Conservation (phyloP, 2,113 vertebrate genomes). For the Machaerirhynchus nigripectus region DNA sequence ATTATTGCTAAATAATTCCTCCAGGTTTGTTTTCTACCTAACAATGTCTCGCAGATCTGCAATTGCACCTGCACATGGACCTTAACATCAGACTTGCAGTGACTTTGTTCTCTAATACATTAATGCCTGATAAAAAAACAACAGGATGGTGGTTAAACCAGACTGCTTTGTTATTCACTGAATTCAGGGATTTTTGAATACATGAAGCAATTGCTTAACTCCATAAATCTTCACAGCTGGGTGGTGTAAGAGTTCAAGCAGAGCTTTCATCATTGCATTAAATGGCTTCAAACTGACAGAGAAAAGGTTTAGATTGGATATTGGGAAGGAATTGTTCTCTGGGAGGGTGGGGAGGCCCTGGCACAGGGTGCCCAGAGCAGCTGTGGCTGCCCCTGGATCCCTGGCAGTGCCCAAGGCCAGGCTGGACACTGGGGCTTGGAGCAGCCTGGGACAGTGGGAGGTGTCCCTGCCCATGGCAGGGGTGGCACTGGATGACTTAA, state of each 20-base stretch:
- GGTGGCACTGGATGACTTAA: rapidly evolving
- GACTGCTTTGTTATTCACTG: not conserved
- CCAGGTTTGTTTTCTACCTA: not conserved
- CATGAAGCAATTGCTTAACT: not conserved
- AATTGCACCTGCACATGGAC: not conserved
- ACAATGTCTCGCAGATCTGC: not conserved
- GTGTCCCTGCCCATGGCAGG: not conserved
- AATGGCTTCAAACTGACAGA: not conserved
- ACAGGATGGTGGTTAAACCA: not conserved
- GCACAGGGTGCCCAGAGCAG: not conserved
- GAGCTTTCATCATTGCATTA: not conserved
- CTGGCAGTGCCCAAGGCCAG: not conserved
- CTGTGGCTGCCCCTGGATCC: not conserved
- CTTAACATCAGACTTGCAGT: not conserved
- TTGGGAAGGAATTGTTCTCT: not conserved
- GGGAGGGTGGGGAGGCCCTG: not conserved
- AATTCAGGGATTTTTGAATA: not conserved
- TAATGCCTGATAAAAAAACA: not conserved
- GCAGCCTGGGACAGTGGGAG: not conserved
- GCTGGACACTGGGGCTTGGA: not conserved
- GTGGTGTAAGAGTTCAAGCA: not conserved
- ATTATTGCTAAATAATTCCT: not conserved
- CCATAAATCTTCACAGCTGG: not conserved
- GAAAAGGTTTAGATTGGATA: rapidly evolving
- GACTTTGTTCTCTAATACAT: not conserved